A percentile compares a stretch with the other conserved stretches of the same genome.
These are phyloP conservation scores for Lasioglossum malachurum DNA, from an alignment of 2,888 invertebrate species.

Conservation along the genomic window DNA sequence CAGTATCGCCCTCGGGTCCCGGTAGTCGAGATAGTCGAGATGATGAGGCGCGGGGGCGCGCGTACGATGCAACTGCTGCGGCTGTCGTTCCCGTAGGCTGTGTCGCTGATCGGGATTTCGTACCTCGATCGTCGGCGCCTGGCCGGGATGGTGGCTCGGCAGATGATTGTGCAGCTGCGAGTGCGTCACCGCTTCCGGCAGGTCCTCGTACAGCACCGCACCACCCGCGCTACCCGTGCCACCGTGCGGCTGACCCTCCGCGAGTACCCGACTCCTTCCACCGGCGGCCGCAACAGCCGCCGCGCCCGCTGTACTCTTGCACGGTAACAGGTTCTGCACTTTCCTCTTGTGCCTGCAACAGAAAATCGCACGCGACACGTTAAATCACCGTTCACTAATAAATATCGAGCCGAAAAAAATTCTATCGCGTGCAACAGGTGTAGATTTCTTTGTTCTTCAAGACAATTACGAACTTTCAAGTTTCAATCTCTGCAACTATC, in stretches of 20 bases:
- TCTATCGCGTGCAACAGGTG: too few relatives aligned
- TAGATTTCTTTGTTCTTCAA: too few relatives aligned
- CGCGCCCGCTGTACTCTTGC: constrained; percentile 89
- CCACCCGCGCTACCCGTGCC: constrained; percentile 83
- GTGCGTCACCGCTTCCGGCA: constrained; percentile 88
- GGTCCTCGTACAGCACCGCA: constrained; percentile 92
- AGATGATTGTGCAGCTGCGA: constrained; percentile 83
- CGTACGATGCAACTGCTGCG: constrained; percentile 66
- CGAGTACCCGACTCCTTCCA: constrained; percentile 82
- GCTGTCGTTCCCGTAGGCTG: constrained; percentile 72
- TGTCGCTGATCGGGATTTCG: constrained; percentile 79
- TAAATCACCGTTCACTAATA: not conserved
- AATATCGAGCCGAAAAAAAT: too few relatives aligned
- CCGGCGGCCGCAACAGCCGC: constrained; percentile 81
- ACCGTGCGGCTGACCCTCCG: constrained; percentile 84
- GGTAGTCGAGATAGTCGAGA: constrained; percentile 84
- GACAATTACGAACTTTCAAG: too few relatives aligned
- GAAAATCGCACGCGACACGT: constrained; percentile 54
- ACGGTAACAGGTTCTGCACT: constrained; percentile 94
- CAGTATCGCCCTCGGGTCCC: constrained; percentile 82
- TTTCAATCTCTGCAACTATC: too few relatives aligned
- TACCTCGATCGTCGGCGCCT: constrained; percentile 83
- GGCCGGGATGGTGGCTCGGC: constrained; percentile 72
- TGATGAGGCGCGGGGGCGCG: constrained; percentile 77
- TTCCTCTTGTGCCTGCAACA: constrained; percentile 93